A percentile compares a stretch with the other conserved stretches of the same genome.
Conservation (phyloP, 1,140 invertebrate species). For the Hyles vespertilio region DNA sequence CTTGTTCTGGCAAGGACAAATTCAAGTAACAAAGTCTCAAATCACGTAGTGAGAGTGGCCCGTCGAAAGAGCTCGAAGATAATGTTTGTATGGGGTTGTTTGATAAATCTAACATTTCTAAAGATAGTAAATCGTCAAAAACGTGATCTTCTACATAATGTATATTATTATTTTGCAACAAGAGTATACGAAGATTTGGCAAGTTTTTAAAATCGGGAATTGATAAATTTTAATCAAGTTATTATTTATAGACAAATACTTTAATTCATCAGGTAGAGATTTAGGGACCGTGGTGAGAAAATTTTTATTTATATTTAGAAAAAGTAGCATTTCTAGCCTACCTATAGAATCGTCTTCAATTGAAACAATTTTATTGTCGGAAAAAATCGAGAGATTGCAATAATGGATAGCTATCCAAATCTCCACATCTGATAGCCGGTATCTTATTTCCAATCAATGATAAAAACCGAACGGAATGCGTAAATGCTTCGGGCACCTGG, state of each 20-base stretch:
- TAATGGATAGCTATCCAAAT: constrained; percentile 92
- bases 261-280: constrained; percentile 68
- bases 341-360: constrained; percentile 93
- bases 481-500: constrained; percentile 88
- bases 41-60: constrained; percentile 79
- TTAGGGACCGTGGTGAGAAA: constrained; percentile 80
- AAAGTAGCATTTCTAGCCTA: constrained; percentile 85
- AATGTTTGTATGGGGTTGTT: constrained; percentile 84
- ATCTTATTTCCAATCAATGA: constrained; percentile 86
- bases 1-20: constrained; percentile 76
- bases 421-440: constrained; percentile 84
- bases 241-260: constrained; percentile 69
- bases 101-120: constrained; percentile 85
- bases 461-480: constrained; percentile 88
- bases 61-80: constrained; percentile 80
- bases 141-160: constrained; percentile 79
- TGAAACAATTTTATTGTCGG: constrained; percentile 83
- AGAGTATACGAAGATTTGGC: constrained; percentile 81
- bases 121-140: constrained; percentile 79
- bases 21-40: constrained; percentile 82
- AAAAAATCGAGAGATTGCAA: constrained; percentile 87
- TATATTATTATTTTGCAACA: constrained; percentile 82
- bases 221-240: constrained; percentile 81
- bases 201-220: constrained; percentile 83
- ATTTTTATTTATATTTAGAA: constrained; percentile 89